phyloP scores from a whole-genome alignment of 2,113 vertebrate species.

The Probosciger aterrimus region DNA sequence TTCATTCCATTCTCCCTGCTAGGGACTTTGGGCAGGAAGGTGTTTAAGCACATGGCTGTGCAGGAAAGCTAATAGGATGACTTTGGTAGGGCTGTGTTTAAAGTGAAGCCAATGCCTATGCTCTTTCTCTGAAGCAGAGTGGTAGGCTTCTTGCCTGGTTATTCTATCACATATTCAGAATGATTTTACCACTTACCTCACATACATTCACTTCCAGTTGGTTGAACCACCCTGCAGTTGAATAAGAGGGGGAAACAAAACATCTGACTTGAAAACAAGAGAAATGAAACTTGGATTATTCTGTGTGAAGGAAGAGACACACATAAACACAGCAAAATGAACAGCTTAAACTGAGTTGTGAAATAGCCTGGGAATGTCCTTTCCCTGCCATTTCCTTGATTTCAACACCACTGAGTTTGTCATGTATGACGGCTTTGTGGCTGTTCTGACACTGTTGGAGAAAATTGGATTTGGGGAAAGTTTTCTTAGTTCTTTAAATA shows the following conservation, averaged over 20 bases:
- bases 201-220: background rate
- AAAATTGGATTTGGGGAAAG: conserved; percentile 54
- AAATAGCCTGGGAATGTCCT: conserved; percentile 49
- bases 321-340: conserved; percentile 19
- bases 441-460: conserved; percentile 43
- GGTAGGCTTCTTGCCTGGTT: background rate
- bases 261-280: background rate
- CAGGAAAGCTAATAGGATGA: background rate
- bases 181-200: background rate
- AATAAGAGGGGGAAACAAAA: background rate
- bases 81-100: background rate
- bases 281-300: background rate
- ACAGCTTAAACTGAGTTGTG: conserved; percentile 39
- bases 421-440: conserved; percentile 46
- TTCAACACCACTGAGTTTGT: conserved; percentile 33
- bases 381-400: conserved; percentile 38
- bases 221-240: background rate
- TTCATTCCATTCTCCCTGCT: background rate
- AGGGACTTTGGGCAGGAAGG: background rate
- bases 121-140: background rate
- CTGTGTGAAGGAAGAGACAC: conserved; percentile 12
- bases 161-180: background rate
- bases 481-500: conserved; percentile 59
- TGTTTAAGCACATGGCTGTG: background rate
- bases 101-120: background rate